A percentile compares a stretch with the other conserved stretches of the same genome.
phyloP scores from a whole-genome alignment of 2,113 vertebrate genomes.

The Tragelaphus buxtoni region DNA sequence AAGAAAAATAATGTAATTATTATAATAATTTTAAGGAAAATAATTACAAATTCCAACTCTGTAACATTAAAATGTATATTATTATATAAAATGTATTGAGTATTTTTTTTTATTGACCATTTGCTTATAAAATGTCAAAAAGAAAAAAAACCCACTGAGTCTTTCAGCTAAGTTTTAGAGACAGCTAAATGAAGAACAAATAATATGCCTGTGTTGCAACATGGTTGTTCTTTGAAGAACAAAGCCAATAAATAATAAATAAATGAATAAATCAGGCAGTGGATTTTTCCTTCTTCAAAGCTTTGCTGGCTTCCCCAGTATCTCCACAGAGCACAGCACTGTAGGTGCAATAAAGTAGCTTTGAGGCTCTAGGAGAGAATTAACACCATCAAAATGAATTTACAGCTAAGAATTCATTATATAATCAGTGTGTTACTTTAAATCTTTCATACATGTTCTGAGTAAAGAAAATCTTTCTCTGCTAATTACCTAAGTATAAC shows the following conservation, averaged over 20 bases:
- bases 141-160: not conserved
- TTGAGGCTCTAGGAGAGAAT: slow-evolving; percentile 74
- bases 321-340: slow-evolving; percentile 57
- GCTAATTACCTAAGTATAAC: slow-evolving; percentile 71
- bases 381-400: slow-evolving; percentile 77
- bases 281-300: slow-evolving; percentile 47
- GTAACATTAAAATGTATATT: slow-evolving; percentile 5
- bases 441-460: slow-evolving; percentile 63
- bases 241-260: not conserved
- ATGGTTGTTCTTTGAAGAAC: not conserved
- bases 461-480: slow-evolving; percentile 66
- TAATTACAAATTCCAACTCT: not conserved
- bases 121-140: not conserved
- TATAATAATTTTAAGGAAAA: not conserved
- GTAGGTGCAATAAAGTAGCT: slow-evolving; percentile 65
- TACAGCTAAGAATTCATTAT: slow-evolving; percentile 79
- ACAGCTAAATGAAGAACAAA: slow-evolving; percentile 35
- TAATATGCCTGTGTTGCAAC: not conserved
- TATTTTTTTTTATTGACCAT: not conserved
- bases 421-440: slow-evolving; percentile 71
- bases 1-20: not conserved
- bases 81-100: not conserved
- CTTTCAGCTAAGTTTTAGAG: not conserved
- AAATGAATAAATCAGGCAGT: not conserved
- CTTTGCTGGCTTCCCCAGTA: not conserved